Percentiles rank a stretch among this genome's conserved stretches.
phyloP scores from a whole-genome alignment of 2,113 vertebrate species.

The Centropus unirufus region DNA sequence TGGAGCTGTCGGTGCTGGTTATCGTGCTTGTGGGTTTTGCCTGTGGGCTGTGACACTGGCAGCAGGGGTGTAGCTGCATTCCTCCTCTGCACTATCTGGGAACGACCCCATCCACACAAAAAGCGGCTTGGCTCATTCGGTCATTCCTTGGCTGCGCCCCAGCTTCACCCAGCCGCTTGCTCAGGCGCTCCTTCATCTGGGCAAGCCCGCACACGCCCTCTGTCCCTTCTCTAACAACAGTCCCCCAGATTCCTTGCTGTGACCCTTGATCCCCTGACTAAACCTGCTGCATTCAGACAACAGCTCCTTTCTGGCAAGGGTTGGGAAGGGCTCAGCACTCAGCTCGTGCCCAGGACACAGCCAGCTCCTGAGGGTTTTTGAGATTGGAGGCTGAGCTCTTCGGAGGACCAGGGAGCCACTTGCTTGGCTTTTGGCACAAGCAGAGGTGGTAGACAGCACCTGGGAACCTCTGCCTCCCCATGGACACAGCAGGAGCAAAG shows the following conservation, averaged over 20 bases:
- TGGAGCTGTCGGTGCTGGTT: background rate
- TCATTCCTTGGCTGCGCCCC: background rate
- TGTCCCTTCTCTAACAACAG: background rate
- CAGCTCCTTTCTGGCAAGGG: background rate
- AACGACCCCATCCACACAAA: background rate
- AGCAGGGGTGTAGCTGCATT: background rate
- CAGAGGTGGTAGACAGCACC: background rate
- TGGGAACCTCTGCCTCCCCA: background rate
- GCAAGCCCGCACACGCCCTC: background rate
- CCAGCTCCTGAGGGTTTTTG: accelerated
- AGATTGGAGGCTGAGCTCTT: background rate
- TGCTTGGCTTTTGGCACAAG: background rate
- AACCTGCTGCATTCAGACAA: background rate
- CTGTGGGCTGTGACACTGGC: background rate
- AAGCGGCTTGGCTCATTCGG: background rate
- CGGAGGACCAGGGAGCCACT: background rate
- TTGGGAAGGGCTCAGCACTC: background rate
- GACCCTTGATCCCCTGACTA: background rate
- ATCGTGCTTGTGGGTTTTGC: background rate
- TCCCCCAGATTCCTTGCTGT: background rate
- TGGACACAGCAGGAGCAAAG: background rate
- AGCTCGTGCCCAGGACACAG: accelerated
- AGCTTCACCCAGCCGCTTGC: background rate
- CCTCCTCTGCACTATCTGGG: background rate
- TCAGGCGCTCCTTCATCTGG: background rate